Percentiles rank a stretch among this genome's conserved stretches.
These are phyloP conservation scores for Tretioscincus oriximinensis DNA, from an alignment of 2,113 vertebrate genomes.

Conservation along the genomic window DNA sequence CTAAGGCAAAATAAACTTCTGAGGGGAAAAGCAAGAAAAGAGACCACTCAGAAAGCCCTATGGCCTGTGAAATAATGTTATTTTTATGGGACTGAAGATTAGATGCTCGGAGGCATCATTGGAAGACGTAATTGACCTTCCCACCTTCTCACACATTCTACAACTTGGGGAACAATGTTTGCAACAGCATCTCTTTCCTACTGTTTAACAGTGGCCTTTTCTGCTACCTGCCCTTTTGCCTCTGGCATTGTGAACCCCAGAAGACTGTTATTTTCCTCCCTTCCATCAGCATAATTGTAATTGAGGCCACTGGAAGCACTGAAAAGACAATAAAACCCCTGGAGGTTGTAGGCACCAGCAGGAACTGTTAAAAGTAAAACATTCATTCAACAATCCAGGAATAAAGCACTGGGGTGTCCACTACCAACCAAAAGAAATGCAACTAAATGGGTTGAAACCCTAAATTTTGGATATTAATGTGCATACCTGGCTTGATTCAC, in stretches of 20 bases:
- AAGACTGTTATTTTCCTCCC: not conserved
- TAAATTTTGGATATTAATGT: not conserved
- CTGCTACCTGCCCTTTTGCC: not conserved
- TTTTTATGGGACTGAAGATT: not conserved
- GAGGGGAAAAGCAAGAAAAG: not conserved
- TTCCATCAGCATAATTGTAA: not conserved
- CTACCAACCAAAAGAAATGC: not conserved
- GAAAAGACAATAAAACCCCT: not conserved
- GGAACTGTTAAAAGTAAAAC: not conserved
- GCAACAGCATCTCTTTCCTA: not conserved
- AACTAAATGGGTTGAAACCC: not conserved
- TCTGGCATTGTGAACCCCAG: not conserved
- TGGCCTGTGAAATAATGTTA: not conserved
- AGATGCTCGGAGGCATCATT: not conserved
- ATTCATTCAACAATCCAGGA: not conserved
- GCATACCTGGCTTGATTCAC: too few relatives aligned
- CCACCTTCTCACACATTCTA: not conserved
- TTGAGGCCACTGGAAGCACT: not conserved
- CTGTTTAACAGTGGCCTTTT: constrained; percentile 6
- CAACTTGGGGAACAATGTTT: not conserved
- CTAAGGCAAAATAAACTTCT: not conserved
- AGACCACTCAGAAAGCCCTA: not conserved
- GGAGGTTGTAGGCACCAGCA: constrained; percentile 2
- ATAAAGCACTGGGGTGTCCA: not conserved
- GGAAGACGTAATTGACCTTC: constrained; percentile 4